Evolutionary conservation across 2,888 invertebrate genomes (phyloP).

Genomic region (Chymomyza amoena): DNA sequence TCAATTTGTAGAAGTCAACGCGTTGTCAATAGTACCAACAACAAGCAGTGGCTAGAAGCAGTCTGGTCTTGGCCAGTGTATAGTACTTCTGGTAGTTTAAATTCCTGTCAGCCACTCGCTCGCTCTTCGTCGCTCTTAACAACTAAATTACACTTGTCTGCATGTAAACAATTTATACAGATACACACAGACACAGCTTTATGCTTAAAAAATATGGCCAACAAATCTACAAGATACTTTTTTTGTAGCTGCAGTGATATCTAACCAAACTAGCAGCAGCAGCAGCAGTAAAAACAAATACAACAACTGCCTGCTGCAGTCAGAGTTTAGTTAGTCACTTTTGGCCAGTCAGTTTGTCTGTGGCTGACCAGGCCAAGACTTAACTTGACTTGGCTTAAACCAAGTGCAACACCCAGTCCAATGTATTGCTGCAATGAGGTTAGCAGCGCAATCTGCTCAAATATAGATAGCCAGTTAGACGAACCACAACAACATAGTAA

Average conservation of each 20-base stretch:
- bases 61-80: neutral
- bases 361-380: conserved; percentile 21
- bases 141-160: conserved; percentile 74
- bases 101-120: conserved; percentile 37
- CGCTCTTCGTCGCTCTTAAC: conserved; percentile 41
- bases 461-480: conserved; percentile 73
- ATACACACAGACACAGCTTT: neutral
- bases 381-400: conserved; percentile 12
- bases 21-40: conserved; percentile 52
- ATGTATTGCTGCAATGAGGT: conserved; percentile 59
- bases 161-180: conserved; percentile 68
- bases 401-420: conserved; percentile 37
- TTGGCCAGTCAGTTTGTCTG: conserved; percentile 44
- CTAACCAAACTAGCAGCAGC: conserved; percentile 41
- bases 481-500: conserved; percentile 30
- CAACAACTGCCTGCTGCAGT: conserved; percentile 42
- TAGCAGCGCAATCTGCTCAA: conserved; percentile 74
- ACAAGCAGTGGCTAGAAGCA: neutral
- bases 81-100: conserved; percentile 33
- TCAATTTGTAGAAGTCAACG: conserved; percentile 70
- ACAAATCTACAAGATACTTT: conserved; percentile 49
- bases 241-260: conserved; percentile 39
- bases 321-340: conserved; percentile 41
- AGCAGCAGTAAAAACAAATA: conserved; percentile 7
- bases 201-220: conserved; percentile 37